Evolutionary conservation across 1,140 invertebrate species (phyloP), one percentile per base, ranked within the genome.

Genomic region (Drosophila nasuta): DNA sequence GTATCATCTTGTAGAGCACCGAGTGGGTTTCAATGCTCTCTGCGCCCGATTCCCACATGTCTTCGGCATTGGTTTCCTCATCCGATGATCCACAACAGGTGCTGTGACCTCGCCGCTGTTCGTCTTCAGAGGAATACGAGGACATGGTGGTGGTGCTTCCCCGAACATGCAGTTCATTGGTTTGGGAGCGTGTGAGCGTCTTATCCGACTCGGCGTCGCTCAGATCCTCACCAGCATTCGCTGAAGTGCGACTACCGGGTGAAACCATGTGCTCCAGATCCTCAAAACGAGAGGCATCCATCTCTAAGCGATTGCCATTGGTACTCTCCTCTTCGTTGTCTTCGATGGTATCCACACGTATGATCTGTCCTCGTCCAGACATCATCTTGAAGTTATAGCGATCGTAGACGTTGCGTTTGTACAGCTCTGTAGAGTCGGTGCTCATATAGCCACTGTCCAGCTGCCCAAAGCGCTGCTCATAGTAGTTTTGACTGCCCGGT

Each of bases 21-120:
- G 96, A 96, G 93, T 97, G 96, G 0, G 96, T 97, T 65, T 96
- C 96, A 41, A 97, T 94, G 93, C 96, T 97, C 87, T 97, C 96
- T 5, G 96, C 96, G 1, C 96, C 96, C 46, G 96, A 97, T 93
- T 97, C 96, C 93, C 96, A 97, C 60, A 95, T 95, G 8, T 95
- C 96, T 81, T 96, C 96, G 33, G 95, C 94, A 17, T 94, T 93
- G 25, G 95, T 96, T 77, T 95, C 96, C n/a, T 95, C 95, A 68
- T 96, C 96, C 5, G 91, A 92, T 1, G 91, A 92, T 8, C 91
- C 88, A 48, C 89, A 91, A n/a, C 85, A 92, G 28, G 91, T 86
- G 71, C 91, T 92, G 35, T 75, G 72, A 0, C 82, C 86, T 1
- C 68, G 73, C 20, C 71, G 71, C 20, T 70, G 57, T 8, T 92